Percentiles rank a stretch among this genome's conserved stretches.
These are phyloP conservation scores for Nerophis lumbriciformis DNA, from an alignment of 2,113 vertebrate species.

Conservation along the genomic window DNA sequence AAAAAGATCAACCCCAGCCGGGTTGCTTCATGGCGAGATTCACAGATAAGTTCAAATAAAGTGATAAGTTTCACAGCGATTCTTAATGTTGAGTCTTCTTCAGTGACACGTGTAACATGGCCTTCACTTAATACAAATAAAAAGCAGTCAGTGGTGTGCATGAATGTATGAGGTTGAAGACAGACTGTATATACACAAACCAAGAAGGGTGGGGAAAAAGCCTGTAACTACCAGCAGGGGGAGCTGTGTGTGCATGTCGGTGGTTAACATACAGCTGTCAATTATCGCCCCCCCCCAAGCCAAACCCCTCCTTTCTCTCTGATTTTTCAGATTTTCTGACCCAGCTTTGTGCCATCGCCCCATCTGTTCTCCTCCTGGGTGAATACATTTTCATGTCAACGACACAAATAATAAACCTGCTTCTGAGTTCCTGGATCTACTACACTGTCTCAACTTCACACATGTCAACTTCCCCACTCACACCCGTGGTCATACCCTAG, in stretches of 20 bases:
- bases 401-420: no score
- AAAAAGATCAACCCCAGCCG: slow-evolving; percentile 36
- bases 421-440: no score
- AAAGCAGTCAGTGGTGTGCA: slow-evolving; percentile 7
- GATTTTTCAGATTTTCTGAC: no score
- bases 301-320: no score
- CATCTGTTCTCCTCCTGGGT: no score
- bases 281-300: no score
- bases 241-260: slow-evolving; percentile 33
- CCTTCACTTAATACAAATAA: slow-evolving; percentile 6
- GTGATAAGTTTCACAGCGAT: slow-evolving; percentile 56
- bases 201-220: slow-evolving; percentile 12
- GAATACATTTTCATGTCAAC: no score
- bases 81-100: slow-evolving; percentile 3
- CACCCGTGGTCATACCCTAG: no score
- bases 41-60: slow-evolving; percentile 47
- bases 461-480: no score
- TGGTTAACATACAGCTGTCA: slow-evolving; percentile 86
- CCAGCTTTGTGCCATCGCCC: no score
- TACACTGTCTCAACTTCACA: no score
- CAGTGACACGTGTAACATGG: slow-evolving; percentile 22
- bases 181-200: slow-evolving; percentile 48
- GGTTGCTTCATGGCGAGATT: slow-evolving; percentile 33
- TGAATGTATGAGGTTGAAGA: slow-evolving; percentile 25
- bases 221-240: slow-evolving; percentile 44